A percentile compares a stretch with the other conserved stretches of the same genome.
These are phyloP conservation scores for Tineola bisselliella DNA, from an alignment of 2,888 invertebrate species.

Conservation along the genomic window DNA sequence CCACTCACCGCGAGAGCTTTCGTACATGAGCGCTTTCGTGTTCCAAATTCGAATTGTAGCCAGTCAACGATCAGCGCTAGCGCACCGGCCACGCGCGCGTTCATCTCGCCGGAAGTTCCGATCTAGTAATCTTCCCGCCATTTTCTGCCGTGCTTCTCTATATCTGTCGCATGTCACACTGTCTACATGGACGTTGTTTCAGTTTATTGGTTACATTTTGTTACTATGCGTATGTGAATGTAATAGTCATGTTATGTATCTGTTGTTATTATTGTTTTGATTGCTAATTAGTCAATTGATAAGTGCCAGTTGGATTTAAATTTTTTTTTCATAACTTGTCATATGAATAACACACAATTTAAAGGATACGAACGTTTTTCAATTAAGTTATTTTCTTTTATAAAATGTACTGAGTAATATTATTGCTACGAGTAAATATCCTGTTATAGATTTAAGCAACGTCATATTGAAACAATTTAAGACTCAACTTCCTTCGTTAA, in stretches of 20 bases:
- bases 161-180: conserved; percentile 30
- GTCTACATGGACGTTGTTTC: conserved; percentile 22
- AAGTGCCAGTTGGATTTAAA: not conserved
- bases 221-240: conserved; percentile 13
- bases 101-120: conserved; percentile 15
- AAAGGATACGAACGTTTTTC: too few relatives aligned
- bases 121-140: conserved; percentile 8
- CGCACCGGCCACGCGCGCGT: conserved; percentile 47
- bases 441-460: not conserved
- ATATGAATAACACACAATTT: too few relatives aligned
- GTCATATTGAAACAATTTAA: not conserved
- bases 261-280: not conserved
- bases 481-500: not conserved
- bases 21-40: conserved; percentile 26
- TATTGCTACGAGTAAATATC: not conserved
- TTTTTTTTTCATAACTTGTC: too few relatives aligned
- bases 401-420: too few relatives aligned
- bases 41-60: conserved; percentile 23
- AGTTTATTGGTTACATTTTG: conserved; percentile 25
- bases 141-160: conserved; percentile 20
- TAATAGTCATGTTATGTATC: not conserved
- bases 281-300: not conserved
- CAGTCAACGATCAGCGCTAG: conserved; percentile 52
- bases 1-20: conserved; percentile 48
- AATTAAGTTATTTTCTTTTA: too few relatives aligned